Evolutionary conservation across 2,113 vertebrate genomes (phyloP), one percentile per base, ranked within the genome.

Genomic region (Anthoscopus minutus): DNA sequence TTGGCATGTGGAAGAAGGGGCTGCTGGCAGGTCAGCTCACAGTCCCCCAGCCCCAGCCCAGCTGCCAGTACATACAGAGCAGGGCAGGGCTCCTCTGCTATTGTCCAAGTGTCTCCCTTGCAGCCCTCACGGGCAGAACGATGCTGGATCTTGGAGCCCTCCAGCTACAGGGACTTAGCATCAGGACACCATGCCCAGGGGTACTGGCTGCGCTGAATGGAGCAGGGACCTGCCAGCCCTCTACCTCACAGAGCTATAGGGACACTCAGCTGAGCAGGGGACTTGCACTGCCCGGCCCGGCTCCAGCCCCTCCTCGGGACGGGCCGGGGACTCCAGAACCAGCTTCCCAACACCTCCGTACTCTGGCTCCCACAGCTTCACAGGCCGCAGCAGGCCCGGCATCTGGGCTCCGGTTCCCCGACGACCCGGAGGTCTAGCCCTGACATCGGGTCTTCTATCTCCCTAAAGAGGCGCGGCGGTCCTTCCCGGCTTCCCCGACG

Each of bases 321-420:
- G 4, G 27, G 24, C 10, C 21, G 0, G 5, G 15, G 20, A 19
- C 38, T 65, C 23, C 35, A 33, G 70, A 31, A 11, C 37, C 38
- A 0, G 14, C 7, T 47, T 2, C 38, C 31, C 35, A 1, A 9
- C 18, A 4, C 6, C 60, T 28, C 44, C 7, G 1, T 4, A 11
- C 48, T 25, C 35, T 3, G 6, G 30, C 16, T 69, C 18, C 18
- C 23, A 7, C 6, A 13, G 54, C 42, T 70, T 5, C 12, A 20
- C 38, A 38, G 9, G 35, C 60, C 30, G 1, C 6, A 21, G 11
- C 25, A 6, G 38, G 31, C 27, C 40, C 25, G 11, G 6, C 53
- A 25, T 11, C 27, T 33, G 38, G 5, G 5, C 85, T 42, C 57
- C 11, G 4, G 3, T 14, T 9, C 72, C 28, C 20, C 51, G 13